Percentiles rank a stretch among this genome's conserved stretches.
Evolutionary conservation across 1,140 invertebrate species (phyloP).

Genomic region (Drosophila ironensis): DNA sequence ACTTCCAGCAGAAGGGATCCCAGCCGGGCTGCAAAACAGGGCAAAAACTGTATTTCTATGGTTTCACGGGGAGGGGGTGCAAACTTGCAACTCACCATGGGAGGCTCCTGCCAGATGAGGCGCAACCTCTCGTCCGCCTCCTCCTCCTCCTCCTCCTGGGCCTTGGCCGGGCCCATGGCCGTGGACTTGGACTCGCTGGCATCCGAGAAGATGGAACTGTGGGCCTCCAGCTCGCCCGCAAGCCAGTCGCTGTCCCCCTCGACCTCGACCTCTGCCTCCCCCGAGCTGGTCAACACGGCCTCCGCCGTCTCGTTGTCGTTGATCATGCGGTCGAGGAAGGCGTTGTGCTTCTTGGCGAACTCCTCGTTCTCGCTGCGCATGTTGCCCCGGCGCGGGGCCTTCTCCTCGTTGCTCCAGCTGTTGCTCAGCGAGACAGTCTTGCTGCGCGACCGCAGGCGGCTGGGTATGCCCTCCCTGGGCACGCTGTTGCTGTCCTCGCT

Average conservation of each 20-base stretch:
- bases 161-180: neutral
- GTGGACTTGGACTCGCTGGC: slow-evolving; percentile 21
- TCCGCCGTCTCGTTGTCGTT: slow-evolving; percentile 35
- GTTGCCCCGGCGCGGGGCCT: slow-evolving; percentile 40
- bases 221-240: slow-evolving; percentile 21
- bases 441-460: slow-evolving; percentile 38
- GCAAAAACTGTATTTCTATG: neutral
- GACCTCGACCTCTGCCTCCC: neutral
- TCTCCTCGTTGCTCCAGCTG: slow-evolving; percentile 44
- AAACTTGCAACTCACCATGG: slow-evolving; percentile 44
- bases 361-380: slow-evolving; percentile 85
- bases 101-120: slow-evolving; percentile 46
- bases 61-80: neutral
- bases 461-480: neutral
- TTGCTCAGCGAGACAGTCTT: slow-evolving; percentile 47
- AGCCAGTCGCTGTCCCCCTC: slow-evolving; percentile 27
- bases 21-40: slow-evolving; percentile 67
- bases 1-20: slow-evolving; percentile 95
- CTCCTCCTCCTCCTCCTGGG: slow-evolving; percentile 38
- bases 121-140: slow-evolving; percentile 36
- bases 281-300: neutral
- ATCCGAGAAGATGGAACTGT: slow-evolving; percentile 44
- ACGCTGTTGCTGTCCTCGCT: slow-evolving; percentile 35
- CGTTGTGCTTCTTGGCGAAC: slow-evolving; percentile 84
- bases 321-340: slow-evolving; percentile 82